phyloP scores from a whole-genome alignment of 2,797 vertebrate species.

The Halcyon leucocephala region DNA sequence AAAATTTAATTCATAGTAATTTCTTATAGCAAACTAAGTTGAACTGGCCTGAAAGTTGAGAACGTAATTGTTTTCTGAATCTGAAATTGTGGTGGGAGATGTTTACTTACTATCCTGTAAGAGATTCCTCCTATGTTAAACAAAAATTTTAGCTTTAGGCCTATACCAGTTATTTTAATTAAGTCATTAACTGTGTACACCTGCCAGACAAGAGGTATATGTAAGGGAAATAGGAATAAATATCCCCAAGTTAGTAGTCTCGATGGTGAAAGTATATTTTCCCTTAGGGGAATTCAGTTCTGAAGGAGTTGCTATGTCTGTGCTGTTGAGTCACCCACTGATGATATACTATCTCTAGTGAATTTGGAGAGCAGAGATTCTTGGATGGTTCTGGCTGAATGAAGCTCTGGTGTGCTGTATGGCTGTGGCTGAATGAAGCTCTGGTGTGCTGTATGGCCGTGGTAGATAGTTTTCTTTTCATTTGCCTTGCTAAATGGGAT shows the following conservation, averaged over 20 bases:
- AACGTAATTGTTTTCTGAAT: conserved; percentile 18
- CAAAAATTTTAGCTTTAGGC: conserved; percentile 41
- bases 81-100: conserved; percentile 20
- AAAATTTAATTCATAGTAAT: background rate
- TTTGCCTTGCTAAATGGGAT: background rate
- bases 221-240: background rate
- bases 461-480: background rate
- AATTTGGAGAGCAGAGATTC: background rate
- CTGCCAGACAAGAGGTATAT: conserved; percentile 21
- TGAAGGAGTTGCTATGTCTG: background rate
- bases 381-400: background rate
- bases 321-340: background rate
- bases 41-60: background rate
- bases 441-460: background rate
- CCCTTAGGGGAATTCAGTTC: background rate
- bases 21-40: background rate
- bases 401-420: background rate
- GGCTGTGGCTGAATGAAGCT: background rate
- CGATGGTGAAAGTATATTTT: background rate
- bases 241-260: background rate
- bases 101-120: conserved; percentile 41
- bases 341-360: background rate
- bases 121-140: conserved; percentile 37
- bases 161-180: conserved; percentile 55
- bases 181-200: conserved; percentile 22